These are phyloP conservation scores for Catagonus wagneri DNA, from an alignment of 2,113 vertebrate genomes.

Conservation along the genomic window DNA sequence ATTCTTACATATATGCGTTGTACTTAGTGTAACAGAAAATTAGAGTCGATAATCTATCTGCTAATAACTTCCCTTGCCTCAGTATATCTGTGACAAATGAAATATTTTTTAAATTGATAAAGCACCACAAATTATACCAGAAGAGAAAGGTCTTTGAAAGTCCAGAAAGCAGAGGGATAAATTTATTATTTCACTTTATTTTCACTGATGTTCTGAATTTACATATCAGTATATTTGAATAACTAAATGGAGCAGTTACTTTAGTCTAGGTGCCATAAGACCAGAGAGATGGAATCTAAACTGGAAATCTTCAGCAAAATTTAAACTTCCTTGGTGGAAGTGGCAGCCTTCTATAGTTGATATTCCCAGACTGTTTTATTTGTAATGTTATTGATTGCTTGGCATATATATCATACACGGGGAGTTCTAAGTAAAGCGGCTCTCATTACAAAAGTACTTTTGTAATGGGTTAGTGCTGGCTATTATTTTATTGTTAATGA, in stretches of 20 bases:
- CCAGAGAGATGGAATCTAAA: neutral
- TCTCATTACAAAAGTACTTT: neutral
- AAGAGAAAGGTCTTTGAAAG: neutral
- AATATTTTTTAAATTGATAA: neutral
- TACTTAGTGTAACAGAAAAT: neutral
- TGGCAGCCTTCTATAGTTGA: neutral
- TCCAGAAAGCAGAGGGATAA: neutral
- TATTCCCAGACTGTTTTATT: neutral
- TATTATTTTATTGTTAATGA: neutral
- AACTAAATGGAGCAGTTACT: neutral
- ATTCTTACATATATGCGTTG: neutral
- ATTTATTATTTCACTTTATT: neutral
- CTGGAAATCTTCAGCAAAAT: neutral
- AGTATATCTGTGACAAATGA: neutral
- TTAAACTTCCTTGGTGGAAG: neutral
- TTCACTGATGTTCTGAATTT: neutral
- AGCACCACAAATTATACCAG: neutral
- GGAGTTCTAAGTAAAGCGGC: slow-evolving; percentile 19
- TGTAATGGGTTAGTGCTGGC: neutral
- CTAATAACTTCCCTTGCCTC: neutral
- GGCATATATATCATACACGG: neutral
- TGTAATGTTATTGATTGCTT: neutral
- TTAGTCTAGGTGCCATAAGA: neutral
- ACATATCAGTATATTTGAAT: neutral
- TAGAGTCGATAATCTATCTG: neutral